phyloP scores from a whole-genome alignment of 2,113 vertebrate species.

The Hiodon tergisus region DNA sequence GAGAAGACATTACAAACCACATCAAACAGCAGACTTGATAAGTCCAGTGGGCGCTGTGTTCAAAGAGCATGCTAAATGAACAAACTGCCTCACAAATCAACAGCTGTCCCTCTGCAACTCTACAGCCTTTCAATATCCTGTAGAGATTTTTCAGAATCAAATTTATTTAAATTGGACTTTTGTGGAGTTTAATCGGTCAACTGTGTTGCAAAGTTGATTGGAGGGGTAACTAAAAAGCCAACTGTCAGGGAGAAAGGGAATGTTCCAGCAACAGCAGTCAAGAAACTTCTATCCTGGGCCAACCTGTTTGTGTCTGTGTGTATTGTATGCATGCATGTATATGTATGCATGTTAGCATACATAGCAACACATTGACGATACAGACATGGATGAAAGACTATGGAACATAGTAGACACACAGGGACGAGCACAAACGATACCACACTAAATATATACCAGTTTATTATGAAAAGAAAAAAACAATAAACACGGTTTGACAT shows the following conservation, averaged over 20 bases:
- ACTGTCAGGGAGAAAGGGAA: neutral
- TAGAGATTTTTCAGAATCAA: neutral
- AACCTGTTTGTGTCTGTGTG: too few species aligned
- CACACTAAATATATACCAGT: too few species aligned
- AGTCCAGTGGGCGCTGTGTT: neutral
- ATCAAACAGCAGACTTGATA: neutral
- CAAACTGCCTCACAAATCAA: neutral
- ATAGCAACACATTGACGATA: slow-evolving; percentile 1
- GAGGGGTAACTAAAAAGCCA: neutral
- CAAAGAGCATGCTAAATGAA: neutral
- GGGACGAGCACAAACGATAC: too few species aligned
- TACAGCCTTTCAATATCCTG: neutral
- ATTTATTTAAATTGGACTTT: neutral
- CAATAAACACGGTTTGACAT: slow-evolving; percentile 14
- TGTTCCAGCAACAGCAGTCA: neutral
- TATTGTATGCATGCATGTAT: too few species aligned
- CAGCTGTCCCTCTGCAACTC: neutral
- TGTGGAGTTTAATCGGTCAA: neutral
- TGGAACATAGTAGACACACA: too few species aligned
- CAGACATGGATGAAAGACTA: slow-evolving; percentile 6
- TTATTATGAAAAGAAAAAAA: neutral
- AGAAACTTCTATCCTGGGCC: too few species aligned
- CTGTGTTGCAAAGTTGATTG: neutral
- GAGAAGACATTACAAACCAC: slow-evolving; percentile 2
- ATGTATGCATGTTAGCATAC: too few species aligned